Evolutionary conservation across 2,888 invertebrate species (phyloP), one percentile per base, ranked within the genome.

Genomic region (Mythimna lalbum): DNA sequence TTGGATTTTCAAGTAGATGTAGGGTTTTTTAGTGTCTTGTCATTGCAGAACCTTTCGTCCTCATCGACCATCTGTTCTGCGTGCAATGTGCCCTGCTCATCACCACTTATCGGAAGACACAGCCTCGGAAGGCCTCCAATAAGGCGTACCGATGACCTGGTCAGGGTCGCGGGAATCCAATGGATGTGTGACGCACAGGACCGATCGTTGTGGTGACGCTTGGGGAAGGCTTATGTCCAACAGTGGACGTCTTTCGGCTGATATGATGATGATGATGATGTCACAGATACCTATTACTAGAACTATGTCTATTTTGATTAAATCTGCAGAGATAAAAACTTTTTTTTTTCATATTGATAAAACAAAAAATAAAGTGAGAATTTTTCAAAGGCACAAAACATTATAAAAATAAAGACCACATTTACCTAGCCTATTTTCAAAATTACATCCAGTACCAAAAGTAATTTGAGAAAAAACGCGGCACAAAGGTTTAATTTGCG

Each of bases 1-100:
- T 80, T 80, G 56, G 69, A 80, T 61, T 77, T 68, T 21, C 21
- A 53, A 79, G 36, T 27, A 7, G 36, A 14, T 33, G 39, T 39
- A 19, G 4, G 1, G 9, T n/a, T 66, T 59, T 47, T 39, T 27
- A 57, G 1, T 9, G 6, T 66, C 4, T 50, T 12, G 0, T 43
- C 39, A 5, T 56, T 19, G n/a, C n/a, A n/a, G n/a, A n/a, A n/a
- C n/a, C n/a, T n/a, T n/a, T n/a, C n/a, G n/a, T n/a, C n/a, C n/a
- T n/a, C n/a, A n/a, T n/a, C n/a, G n/a, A n/a, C n/a, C n/a, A n/a
- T n/a, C n/a, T n/a, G n/a, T n/a, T n/a, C n/a, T n/a, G n/a, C n/a
- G n/a, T n/a, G n/a, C n/a, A n/a, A n/a, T n/a, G n/a, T n/a, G n/a
- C n/a, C n/a, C n/a, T n/a, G n/a, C n/a, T n/a, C n/a, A n/a, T n/a